These are phyloP conservation scores for Genyomyrus donnyi DNA, from an alignment of 2,113 vertebrate genomes.

Conservation along the genomic window DNA sequence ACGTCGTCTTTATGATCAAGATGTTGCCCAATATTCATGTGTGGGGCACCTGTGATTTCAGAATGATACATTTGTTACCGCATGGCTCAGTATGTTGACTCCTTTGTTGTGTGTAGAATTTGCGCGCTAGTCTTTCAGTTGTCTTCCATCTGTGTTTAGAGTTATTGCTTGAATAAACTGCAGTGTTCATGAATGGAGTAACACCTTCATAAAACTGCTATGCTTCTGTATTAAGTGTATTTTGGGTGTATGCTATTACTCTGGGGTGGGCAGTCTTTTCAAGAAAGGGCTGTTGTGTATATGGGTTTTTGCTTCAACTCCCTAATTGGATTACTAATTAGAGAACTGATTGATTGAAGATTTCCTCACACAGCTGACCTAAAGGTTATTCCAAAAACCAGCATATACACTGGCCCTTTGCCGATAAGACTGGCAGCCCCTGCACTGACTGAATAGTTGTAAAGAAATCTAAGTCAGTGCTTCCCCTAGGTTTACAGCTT, in stretches of 20 bases:
- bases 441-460: no score
- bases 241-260: not conserved
- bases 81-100: not conserved
- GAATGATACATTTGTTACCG: not conserved
- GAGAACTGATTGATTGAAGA: no score
- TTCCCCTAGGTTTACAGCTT: no score
- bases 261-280: not conserved
- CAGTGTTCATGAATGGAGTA: not conserved
- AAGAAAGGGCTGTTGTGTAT: no score
- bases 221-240: not conserved
- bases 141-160: not conserved
- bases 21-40: not conserved
- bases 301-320: no score
- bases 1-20: not conserved
- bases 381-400: no score
- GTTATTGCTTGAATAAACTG: not conserved
- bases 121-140: not conserved
- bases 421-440: no score
- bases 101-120: not conserved
- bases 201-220: not conserved
- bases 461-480: no score
- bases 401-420: no score
- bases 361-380: no score
- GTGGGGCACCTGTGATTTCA: not conserved
- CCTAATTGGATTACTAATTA: no score